A percentile compares a stretch with the other conserved stretches of the same genome.
These are phyloP conservation scores for Pantherophis guttatus DNA, from an alignment of 2,113 vertebrate species.

Conservation along the genomic window DNA sequence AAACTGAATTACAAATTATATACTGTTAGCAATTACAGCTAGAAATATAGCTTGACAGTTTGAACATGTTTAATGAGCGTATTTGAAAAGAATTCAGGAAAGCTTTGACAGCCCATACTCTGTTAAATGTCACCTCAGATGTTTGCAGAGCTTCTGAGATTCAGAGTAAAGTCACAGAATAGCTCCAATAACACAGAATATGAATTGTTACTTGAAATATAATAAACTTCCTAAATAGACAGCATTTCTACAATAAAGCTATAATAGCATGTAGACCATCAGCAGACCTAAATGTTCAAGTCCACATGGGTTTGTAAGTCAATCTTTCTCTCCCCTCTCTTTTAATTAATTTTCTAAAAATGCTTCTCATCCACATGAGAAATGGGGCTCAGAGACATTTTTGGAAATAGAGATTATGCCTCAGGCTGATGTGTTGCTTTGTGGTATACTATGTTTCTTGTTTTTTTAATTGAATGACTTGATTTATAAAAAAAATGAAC, in stretches of 20 bases:
- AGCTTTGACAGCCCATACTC: background rate
- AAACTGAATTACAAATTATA: constrained; percentile 5
- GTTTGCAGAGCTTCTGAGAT: background rate
- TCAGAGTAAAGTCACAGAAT: background rate
- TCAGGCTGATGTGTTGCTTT: background rate
- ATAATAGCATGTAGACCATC: background rate
- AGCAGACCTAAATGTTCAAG: background rate
- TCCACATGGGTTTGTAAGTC: background rate
- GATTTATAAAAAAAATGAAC: background rate
- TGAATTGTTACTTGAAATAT: background rate
- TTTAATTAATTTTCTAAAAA: background rate
- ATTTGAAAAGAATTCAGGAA: background rate
- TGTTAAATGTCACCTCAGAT: background rate
- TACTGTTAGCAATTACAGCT: background rate
- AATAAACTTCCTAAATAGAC: background rate
- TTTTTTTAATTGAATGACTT: background rate
- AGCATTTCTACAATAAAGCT: background rate
- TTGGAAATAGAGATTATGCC: background rate
- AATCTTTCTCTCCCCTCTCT: background rate
- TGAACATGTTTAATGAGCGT: background rate
- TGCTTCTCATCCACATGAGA: background rate
- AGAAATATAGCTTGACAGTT: background rate
- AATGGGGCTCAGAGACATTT: background rate
- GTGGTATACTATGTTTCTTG: background rate
- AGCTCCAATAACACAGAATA: background rate